Evolutionary conservation across 1,140 invertebrate genomes (phyloP), one percentile per base, ranked within the genome.

Genomic region (Drosophila pandora): DNA sequence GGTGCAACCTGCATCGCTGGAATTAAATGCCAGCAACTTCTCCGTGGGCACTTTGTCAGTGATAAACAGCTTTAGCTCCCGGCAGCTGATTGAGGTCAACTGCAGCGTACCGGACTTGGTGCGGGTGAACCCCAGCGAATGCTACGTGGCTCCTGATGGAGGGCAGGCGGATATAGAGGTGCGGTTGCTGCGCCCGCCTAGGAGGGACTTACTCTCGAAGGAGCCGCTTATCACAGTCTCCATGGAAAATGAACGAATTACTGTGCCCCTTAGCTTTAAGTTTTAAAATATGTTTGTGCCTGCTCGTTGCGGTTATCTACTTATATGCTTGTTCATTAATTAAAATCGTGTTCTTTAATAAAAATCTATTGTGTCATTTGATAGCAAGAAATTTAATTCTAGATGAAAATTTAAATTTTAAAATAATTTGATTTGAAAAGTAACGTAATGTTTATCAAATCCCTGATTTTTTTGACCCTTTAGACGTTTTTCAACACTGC

Each of bases 241-340:
- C 4, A 90, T 90, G 87, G 90, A 90, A 28, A 89, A 80, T 60
- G 90, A 91, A 70, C 80, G 78, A 5, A 83, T 91, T 5, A 79
- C 64, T 41, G 80, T 91, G 39, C 90, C 90, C 28, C 65, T 91
- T 55, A 70, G 53, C 49, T 77, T 88, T 74, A 78, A 79, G 50
- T 47, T 60, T 70, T 88, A 23, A 76, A 65, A 41, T n/a, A 50
- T 22, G 3, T 53, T 34, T 60, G 32, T 60, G 41, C 48, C 71
- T 43, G 28, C 39, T 39, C 22, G 25, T 41, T 48, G 28, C n/a
- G 9, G 28, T 49, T 73, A 3, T 10, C 43, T 8, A 37, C 10
- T 37, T 8, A 21, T 25, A 22, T 52, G 34, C 50, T 37, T 69
- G 4, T 43, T 25, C 17, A 45, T 32, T 2, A n/a, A 12, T 45